Conservation (phyloP, 2,888 invertebrate species). For the Alsophila aescularia region DNA sequence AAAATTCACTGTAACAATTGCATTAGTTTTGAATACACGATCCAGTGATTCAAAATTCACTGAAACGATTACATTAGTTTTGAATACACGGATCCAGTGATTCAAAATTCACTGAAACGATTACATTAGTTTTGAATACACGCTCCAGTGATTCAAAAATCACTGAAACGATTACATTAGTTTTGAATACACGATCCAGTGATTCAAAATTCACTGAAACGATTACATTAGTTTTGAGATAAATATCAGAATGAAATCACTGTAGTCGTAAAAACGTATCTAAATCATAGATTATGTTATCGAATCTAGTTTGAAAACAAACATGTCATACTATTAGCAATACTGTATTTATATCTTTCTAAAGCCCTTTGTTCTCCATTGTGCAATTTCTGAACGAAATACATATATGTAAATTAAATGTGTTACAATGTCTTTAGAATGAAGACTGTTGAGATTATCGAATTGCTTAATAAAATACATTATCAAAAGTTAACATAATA, state of each 20-base stretch:
- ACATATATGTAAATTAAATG: too few species aligned
- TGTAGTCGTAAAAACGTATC: conserved; percentile 1
- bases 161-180: too few species aligned
- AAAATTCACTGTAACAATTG: too few species aligned
- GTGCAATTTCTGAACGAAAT: neutral
- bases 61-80: neutral
- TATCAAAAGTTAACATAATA: too few species aligned
- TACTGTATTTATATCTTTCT: neutral
- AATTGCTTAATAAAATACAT: too few species aligned
- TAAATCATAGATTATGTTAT: conserved; percentile 6
- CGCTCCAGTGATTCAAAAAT: too few species aligned
- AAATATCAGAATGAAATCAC: conserved; percentile 1
- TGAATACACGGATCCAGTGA: neutral
- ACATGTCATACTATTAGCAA: neutral
- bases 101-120: too few species aligned
- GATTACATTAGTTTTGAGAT: neutral
- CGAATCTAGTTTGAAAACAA: conserved; percentile 3
- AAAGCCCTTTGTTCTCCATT: neutral
- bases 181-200: too few species aligned
- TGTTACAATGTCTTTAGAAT: too few species aligned
- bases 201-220: too few species aligned
- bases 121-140: neutral
- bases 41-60: neutral
- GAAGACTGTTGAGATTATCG: too few species aligned
- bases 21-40: too few species aligned